Base-by-base conservation (phyloP, 2,888 invertebrate genomes). In the Cephus pygmeus region DNA sequence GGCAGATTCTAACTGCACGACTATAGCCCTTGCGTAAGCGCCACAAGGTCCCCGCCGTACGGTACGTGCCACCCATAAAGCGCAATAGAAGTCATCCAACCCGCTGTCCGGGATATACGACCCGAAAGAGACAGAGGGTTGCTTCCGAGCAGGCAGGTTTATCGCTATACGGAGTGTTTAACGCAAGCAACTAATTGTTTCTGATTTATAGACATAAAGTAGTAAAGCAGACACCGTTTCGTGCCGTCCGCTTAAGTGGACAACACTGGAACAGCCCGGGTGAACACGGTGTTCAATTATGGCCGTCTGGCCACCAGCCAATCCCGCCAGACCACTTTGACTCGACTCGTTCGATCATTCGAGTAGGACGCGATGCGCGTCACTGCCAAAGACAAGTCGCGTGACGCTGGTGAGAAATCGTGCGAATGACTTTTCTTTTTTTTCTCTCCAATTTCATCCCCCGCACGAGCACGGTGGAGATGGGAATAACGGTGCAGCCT, bases 251-350 rank as follows among this genome's bases (percentile, higher is more conserved):
- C 73, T 74, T 76, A 80, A 77, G 81, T 80, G 80, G 82, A 77
- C 82, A 81, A 83, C 84, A 82, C 80, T 81, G 83, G 82, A 80
- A 75, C 80, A 80, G 81, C 74, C 79, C 80, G 82, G 80, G 79
- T 79, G 79, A 83, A 82, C 83, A 81, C 79, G 82, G 82, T 83
- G 85, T 85, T 87, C 87, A 85, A 88, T 88, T 88, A 87, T 83
- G 83, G 80, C 85, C 84, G 85, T 82, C 84, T 88, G 88, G 87
- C 86, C 71, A 71, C 79, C 35, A 73, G 87, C 88, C 88, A 88
- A 88, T 87, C 83, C 82, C 81, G 82, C 83, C 81, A 80, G 80
- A 23, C 77, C 80, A 80, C 85, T 86, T 81, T 83, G 82, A 86
- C 86, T 84, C 83, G 80, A 35, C 76, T 78, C 82, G 78, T 79